These are phyloP conservation scores for Ectemnius continuus DNA, from an alignment of 2,888 invertebrate species.

Conservation along the genomic window DNA sequence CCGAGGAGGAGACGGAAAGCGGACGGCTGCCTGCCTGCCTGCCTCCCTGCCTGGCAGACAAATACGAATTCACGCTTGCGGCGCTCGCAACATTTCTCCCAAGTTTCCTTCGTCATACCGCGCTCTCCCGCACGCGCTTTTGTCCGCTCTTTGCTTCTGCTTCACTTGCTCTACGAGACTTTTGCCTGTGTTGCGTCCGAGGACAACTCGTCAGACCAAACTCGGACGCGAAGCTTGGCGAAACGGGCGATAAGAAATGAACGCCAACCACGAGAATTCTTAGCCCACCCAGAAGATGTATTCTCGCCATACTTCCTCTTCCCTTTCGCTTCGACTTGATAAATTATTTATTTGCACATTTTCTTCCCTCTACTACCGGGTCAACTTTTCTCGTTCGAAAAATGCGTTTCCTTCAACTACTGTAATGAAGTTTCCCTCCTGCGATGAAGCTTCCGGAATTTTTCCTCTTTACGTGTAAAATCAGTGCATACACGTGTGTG, in stretches of 20 bases:
- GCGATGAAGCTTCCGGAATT: too few species aligned
- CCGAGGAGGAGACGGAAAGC: conserved; percentile 11
- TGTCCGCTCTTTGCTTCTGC: conserved; percentile 5
- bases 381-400: conserved; percentile 2
- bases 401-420: background rate
- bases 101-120: conserved; percentile 19
- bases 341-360: conserved; percentile 48
- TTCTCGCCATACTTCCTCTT: conserved; percentile 27
- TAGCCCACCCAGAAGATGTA: conserved; percentile 20
- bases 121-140: conserved; percentile 16
- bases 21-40: conserved; percentile 1
- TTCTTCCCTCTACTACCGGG: conserved; percentile 15
- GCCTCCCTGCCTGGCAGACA: conserved; percentile 16
- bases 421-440: too few species aligned
- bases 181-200: conserved; percentile 38
- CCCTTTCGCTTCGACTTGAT: conserved; percentile 20
- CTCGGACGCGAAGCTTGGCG: conserved; percentile 33
- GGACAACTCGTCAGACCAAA: conserved; percentile 56
- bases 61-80: conserved; percentile 31
- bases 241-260: conserved; percentile 45
- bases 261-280: conserved; percentile 39
- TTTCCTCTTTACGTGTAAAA: too few species aligned
- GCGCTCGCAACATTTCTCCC: conserved; percentile 19
- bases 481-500: too few species aligned
- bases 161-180: conserved; percentile 19